Evolutionary conservation across 2,888 invertebrate genomes (phyloP).

Genomic region (Monoplex corrugatus): DNA sequence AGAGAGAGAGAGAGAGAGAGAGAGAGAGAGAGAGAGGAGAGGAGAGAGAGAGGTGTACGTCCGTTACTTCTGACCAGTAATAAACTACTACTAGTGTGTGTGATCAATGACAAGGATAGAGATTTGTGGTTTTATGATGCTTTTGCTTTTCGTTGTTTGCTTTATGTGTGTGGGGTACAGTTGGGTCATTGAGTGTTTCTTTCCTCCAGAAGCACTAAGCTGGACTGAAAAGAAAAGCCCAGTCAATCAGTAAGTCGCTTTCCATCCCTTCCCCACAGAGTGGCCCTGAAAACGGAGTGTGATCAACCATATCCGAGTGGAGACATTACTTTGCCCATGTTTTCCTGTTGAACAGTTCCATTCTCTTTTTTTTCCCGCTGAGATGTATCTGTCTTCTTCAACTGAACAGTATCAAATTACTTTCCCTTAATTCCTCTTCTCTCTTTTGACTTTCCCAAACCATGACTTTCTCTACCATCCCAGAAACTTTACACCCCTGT

Average conservation of each 20-base stretch:
- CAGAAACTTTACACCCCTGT: too few species aligned
- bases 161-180: neutral
- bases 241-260: conserved; percentile 8
- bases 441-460: too few species aligned
- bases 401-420: neutral
- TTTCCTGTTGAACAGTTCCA: neutral
- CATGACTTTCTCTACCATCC: too few species aligned
- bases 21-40: neutral
- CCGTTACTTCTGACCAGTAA: too few species aligned
- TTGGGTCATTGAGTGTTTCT: neutral
- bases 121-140: neutral
- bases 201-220: neutral
- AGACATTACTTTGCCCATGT: neutral
- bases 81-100: too few species aligned
- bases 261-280: neutral
- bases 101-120: neutral
- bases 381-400: neutral
- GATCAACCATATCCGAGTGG: neutral
- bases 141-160: neutral
- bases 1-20: conserved; percentile 22
- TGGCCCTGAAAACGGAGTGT: neutral
- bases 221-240: conserved; percentile 9
- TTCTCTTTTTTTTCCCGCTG: neutral
- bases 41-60: conserved; percentile 19
- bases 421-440: too few species aligned